Conservation (phyloP, 2,888 invertebrate genomes). For the Cryptocheilus praepositus region DNA sequence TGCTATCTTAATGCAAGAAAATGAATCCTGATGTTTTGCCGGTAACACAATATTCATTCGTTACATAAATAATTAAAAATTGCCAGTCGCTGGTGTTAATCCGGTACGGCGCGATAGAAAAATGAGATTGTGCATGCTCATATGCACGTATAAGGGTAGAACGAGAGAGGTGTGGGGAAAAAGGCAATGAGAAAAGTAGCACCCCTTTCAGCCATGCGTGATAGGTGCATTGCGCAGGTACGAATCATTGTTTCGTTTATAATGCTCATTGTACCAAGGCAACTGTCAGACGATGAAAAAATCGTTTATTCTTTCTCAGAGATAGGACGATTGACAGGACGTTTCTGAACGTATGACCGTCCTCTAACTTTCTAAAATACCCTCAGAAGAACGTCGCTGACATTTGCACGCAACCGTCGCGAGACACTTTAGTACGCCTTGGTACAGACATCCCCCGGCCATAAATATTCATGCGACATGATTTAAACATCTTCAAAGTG, state of each 20-base stretch:
- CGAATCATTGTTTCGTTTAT: constrained; percentile 32
- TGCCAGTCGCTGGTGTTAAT: too few species aligned
- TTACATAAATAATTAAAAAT: too few species aligned
- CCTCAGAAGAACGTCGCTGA: neutral
- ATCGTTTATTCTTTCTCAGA: constrained; percentile 29
- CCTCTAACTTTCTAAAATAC: constrained; percentile 3
- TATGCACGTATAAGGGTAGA: neutral
- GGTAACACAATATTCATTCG: too few species aligned
- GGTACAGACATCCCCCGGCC: too few species aligned
- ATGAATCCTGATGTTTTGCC: too few species aligned
- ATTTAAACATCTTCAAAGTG: too few species aligned
- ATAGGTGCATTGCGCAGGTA: constrained; percentile 54
- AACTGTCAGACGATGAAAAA: constrained; percentile 34
- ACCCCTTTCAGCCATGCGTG: constrained; percentile 60
- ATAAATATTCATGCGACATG: too few species aligned
- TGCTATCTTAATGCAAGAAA: too few species aligned
- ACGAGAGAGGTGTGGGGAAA: constrained; percentile 21
- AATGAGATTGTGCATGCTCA: too few species aligned
- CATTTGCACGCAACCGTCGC: constrained; percentile 1
- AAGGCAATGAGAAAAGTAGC: constrained; percentile 23
- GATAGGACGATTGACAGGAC: constrained; percentile 15
- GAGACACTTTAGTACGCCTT: neutral
- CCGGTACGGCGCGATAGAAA: too few species aligned
- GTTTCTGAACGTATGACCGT: constrained; percentile 8
- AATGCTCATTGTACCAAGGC: constrained; percentile 27